Conservation (phyloP, 2,113 vertebrate genomes). For the Otis tarda region DNA sequence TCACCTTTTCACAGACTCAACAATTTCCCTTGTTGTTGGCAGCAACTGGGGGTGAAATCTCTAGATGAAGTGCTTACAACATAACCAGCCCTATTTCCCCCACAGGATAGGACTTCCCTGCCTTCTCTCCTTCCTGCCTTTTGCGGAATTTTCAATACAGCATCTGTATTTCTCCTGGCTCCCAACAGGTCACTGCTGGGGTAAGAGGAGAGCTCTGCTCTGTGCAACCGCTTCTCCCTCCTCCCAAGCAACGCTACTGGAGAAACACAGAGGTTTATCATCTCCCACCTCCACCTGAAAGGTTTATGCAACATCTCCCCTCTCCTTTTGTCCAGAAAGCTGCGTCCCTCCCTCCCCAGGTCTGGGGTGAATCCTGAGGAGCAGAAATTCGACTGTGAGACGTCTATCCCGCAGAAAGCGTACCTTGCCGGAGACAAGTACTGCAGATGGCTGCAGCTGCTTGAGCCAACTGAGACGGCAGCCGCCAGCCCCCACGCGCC, state of each 20-base stretch:
- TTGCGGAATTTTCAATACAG: neutral
- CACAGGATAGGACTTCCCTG: neutral
- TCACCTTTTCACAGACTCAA: neutral
- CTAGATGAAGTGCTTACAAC: neutral
- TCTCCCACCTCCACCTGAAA: neutral
- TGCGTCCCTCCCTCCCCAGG: neutral
- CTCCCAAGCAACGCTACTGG: neutral
- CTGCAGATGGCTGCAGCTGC: conserved; percentile 48
- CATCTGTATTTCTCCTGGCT: neutral
- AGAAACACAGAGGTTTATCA: neutral
- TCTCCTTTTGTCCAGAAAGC: neutral
- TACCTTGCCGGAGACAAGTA: neutral
- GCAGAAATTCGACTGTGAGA: neutral
- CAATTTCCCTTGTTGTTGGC: neutral
- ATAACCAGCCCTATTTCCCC: neutral
- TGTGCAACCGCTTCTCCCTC: neutral
- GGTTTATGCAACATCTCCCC: neutral
- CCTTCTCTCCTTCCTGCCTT: neutral
- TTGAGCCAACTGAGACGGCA: neutral
- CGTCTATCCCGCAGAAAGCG: neutral
- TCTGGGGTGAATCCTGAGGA: neutral
- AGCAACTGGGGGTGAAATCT: neutral
- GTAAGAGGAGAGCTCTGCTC: neutral
- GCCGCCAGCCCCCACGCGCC: neutral
- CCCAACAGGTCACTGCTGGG: neutral